A percentile compares a stretch with the other conserved stretches of the same genome.
These are phyloP conservation scores for Pseudomyrmex dendroicus DNA, from an alignment of 1,140 invertebrate species.

Conservation along the genomic window DNA sequence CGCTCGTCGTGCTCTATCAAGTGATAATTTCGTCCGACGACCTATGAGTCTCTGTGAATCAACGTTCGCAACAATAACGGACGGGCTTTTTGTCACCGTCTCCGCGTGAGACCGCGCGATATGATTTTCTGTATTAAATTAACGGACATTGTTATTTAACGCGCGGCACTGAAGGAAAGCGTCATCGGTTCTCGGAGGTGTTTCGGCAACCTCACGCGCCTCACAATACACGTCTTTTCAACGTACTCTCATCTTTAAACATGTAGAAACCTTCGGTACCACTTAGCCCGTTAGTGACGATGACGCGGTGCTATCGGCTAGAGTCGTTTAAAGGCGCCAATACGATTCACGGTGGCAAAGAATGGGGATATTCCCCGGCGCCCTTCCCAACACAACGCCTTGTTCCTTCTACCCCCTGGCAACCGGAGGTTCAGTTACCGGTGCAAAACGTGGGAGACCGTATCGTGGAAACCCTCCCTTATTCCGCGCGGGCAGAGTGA, in stretches of 20 bases:
- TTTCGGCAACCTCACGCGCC: constrained; percentile 26
- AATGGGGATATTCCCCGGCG: constrained; percentile 64
- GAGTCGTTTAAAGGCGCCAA: constrained; percentile 68
- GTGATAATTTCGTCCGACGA: constrained; percentile 32
- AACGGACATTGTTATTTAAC: constrained; percentile 13
- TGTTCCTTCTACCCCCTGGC: constrained; percentile 30
- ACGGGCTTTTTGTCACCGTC: background rate
- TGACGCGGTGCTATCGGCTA: constrained; percentile 67
- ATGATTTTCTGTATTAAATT: constrained; percentile 29
- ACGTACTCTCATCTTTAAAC: constrained; percentile 39
- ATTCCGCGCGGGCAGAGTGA: constrained; percentile 64
- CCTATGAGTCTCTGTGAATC: constrained; percentile 1
- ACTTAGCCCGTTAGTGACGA: constrained; percentile 64
- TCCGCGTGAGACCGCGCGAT: background rate
- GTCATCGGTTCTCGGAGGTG: background rate
- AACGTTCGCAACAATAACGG: constrained; percentile 10
- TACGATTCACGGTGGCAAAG: constrained; percentile 64
- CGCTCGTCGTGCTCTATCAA: constrained; percentile 8
- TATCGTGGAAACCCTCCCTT: constrained; percentile 77
- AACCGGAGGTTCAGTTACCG: constrained; percentile 46
- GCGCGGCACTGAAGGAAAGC: background rate
- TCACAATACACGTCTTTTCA: constrained; percentile 31
- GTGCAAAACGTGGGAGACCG: constrained; percentile 68
- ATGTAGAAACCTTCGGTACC: constrained; percentile 40
- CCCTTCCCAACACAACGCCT: constrained; percentile 40